Evolutionary conservation across 2,888 invertebrate genomes (phyloP).

Genomic region (Drosophila macrothrix): DNA sequence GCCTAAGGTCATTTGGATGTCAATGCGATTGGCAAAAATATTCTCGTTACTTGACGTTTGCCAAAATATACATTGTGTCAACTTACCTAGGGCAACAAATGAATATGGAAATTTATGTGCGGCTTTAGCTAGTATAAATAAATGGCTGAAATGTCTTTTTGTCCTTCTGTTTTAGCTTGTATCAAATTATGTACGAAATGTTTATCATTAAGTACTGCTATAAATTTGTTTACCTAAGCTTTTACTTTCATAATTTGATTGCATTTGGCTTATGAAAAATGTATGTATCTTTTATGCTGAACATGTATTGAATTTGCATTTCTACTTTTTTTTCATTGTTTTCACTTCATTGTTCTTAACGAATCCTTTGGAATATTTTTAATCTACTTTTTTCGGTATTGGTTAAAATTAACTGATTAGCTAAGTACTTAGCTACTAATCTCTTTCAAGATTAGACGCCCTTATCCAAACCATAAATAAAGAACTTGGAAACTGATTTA

Average conservation of each 20-base stretch:
- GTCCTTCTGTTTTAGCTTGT: conserved; percentile 12
- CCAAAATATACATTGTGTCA: conserved; percentile 5
- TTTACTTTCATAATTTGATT: not conserved
- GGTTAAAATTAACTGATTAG: not conserved
- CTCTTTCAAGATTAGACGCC: conserved; percentile 1
- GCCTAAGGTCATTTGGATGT: conserved; percentile 77
- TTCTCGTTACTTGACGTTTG: conserved; percentile 22
- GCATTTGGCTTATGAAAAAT: not conserved
- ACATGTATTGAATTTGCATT: not conserved
- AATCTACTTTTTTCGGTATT: not conserved
- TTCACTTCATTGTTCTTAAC: too few species aligned
- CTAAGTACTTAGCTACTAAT: conserved; percentile 1
- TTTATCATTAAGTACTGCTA: not conserved
- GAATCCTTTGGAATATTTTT: not conserved
- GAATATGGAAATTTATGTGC: conserved; percentile 29
- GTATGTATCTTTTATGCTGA: not conserved
- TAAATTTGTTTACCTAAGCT: not conserved
- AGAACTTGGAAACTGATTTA: not conserved
- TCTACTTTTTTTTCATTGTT: not conserved
- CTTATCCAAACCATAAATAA: conserved; percentile 3
- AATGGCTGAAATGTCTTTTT: not conserved
- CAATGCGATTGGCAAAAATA: conserved; percentile 63
- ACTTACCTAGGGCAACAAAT: conserved; percentile 53
- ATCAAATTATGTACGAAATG: not conserved
- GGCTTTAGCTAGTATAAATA: conserved; percentile 5